Evolutionary conservation across 1,140 invertebrate genomes (phyloP).

Genomic region (Planococcus citri): DNA sequence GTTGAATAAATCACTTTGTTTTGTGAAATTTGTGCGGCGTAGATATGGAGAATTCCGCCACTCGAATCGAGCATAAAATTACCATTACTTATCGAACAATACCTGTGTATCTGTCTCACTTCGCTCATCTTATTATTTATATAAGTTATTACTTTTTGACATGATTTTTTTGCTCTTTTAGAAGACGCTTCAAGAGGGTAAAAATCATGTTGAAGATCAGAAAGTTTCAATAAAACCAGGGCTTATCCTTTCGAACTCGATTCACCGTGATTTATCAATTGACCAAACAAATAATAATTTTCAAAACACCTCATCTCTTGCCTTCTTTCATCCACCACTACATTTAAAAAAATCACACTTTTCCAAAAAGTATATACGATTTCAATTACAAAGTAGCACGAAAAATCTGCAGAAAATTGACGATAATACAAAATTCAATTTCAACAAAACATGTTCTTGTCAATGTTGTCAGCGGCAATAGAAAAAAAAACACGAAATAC

Average conservation of each 20-base stretch:
- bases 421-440: neutral
- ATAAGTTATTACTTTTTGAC: too few species aligned
- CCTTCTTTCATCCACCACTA: neutral
- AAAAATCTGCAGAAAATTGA: neutral
- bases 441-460: neutral
- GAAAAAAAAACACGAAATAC: neutral
- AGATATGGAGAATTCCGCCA: neutral
- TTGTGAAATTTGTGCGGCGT: neutral
- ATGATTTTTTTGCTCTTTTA: too few species aligned
- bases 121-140: too few species aligned
- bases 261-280: too few species aligned
- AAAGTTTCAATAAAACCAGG: too few species aligned
- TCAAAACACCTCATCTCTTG: neutral
- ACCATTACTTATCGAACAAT: neutral
- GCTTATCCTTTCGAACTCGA: too few species aligned
- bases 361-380: too few species aligned
- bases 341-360: too few species aligned
- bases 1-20: slow-evolving; percentile 2
- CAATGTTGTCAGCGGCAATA: neutral
- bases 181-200: too few species aligned
- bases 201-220: too few species aligned
- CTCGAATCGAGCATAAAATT: neutral
- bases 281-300: too few species aligned
- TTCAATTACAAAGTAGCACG: neutral
- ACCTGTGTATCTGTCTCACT: too few species aligned